phyloP scores from a whole-genome alignment of 2,888 invertebrate species.

The Volucella inanis region DNA sequence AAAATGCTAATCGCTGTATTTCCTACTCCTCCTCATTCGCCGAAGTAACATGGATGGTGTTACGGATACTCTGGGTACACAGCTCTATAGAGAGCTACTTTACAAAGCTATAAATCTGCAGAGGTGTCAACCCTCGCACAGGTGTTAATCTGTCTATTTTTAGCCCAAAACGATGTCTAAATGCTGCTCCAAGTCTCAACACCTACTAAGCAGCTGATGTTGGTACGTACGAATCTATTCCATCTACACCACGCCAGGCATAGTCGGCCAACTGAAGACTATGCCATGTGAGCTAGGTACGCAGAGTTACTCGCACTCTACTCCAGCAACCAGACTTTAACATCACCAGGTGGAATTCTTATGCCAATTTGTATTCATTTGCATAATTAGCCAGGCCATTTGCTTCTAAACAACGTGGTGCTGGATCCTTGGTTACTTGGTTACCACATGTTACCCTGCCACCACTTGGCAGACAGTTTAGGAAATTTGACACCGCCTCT shows the following conservation, averaged over 20 bases:
- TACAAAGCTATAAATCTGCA: conserved; percentile 44
- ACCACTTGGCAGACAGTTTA: conserved; percentile 32
- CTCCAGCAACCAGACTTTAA: background rate
- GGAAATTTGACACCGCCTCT: conserved; percentile 35
- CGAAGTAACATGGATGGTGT: too few species aligned
- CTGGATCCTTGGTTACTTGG: background rate
- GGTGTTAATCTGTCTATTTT: conserved; percentile 68
- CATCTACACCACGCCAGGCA: too few species aligned
- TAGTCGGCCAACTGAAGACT: conserved; percentile 13
- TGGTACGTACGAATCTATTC: conserved; percentile 36
- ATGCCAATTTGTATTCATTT: conserved; percentile 68
- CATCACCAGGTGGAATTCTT: conserved; percentile 36
- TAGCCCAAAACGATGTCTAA: conserved; percentile 38
- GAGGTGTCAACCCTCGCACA: conserved; percentile 61
- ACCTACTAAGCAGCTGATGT: conserved; percentile 2
- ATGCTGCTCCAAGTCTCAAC: conserved; percentile 35
- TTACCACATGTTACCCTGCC: conserved; percentile 2
- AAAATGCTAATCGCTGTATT: conserved; percentile 42
- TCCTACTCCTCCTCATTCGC: background rate
- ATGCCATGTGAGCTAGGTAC: background rate
- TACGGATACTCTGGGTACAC: too few species aligned
- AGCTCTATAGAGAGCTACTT: background rate
- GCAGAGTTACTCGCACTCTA: background rate
- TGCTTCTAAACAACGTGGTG: conserved; percentile 28
- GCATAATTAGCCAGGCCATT: conserved; percentile 58